phyloP scores from a whole-genome alignment of 2,888 invertebrate species.

The Morinoia aosen region DNA sequence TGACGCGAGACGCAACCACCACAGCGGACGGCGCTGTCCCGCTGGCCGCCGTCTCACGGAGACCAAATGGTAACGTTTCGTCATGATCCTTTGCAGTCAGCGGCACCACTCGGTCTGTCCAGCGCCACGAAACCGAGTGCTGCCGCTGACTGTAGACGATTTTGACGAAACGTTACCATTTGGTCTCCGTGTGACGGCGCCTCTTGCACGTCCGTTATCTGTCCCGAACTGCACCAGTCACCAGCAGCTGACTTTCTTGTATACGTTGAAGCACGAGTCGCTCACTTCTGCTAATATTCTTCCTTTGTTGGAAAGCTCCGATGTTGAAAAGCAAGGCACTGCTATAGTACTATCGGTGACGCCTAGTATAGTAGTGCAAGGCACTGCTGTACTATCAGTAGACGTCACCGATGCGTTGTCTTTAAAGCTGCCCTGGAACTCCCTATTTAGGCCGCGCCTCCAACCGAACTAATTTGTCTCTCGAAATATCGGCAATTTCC shows the following conservation, averaged over 20 bases:
- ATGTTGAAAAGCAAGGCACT: not conserved
- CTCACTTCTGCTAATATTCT: not conserved
- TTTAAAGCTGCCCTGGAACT: not conserved
- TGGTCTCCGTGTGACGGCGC: no score
- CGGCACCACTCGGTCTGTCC: no score
- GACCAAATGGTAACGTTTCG: no score
- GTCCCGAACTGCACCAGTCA: not conserved
- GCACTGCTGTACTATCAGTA: not conserved
- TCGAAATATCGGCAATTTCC: not conserved
- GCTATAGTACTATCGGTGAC: no score
- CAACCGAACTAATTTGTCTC: not conserved
- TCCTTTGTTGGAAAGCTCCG: not conserved
- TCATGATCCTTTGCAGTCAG: no score
- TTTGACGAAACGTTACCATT: no score
- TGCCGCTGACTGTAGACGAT: no score
- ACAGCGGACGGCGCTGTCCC: no score
- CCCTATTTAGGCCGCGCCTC: not conserved
- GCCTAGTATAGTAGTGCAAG: no score
- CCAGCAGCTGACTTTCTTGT: not conserved
- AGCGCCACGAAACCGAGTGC: no score
- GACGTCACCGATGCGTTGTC: not conserved
- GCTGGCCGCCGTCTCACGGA: no score
- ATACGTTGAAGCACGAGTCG: not conserved
- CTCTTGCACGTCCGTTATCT: not conserved
- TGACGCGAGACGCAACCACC: no score